Percentiles rank a stretch among this genome's conserved stretches.
Conservation (phyloP, 2,888 invertebrate species). For the Acrobasis suavella region DNA sequence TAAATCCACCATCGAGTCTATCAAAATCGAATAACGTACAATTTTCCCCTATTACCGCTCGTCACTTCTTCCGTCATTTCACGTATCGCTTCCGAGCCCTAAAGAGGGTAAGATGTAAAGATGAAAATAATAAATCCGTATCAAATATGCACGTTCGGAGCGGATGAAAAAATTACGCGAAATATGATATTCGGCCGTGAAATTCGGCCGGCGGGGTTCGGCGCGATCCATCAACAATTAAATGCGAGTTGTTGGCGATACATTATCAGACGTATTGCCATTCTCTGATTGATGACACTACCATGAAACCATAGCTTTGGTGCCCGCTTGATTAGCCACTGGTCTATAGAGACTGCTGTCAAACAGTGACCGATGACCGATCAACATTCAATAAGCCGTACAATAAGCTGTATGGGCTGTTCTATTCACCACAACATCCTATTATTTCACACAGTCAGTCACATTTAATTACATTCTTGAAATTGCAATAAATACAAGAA, state of each 20-base stretch:
- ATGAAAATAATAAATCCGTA: slow-evolving; percentile 80
- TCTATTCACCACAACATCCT: slow-evolving; percentile 46
- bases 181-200: slow-evolving; percentile 61
- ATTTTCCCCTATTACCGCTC: slow-evolving; percentile 80
- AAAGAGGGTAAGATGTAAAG: slow-evolving; percentile 74
- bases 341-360: slow-evolving; percentile 60
- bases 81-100: slow-evolving; percentile 78
- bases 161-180: slow-evolving; percentile 57
- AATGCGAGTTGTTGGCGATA: slow-evolving; percentile 73
- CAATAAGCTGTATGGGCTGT: slow-evolving; percentile 27
- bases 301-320: slow-evolving; percentile 56
- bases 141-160: slow-evolving; percentile 73
- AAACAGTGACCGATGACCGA: slow-evolving; percentile 61
- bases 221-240: slow-evolving; percentile 78
- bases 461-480: slow-evolving; percentile 45
- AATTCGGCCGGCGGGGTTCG: slow-evolving; percentile 55
- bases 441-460: too few relatives aligned
- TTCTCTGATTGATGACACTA: slow-evolving; percentile 71
- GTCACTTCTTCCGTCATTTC: slow-evolving; percentile 79
- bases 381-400: slow-evolving; percentile 29
- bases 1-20: slow-evolving; percentile 76
- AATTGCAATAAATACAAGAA: slow-evolving; percentile 45
- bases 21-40: slow-evolving; percentile 81
- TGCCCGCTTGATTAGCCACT: slow-evolving; percentile 52
- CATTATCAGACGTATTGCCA: slow-evolving; percentile 70